Conservation (phyloP, 2,113 vertebrate species). For the Lophius piscatorius region DNA sequence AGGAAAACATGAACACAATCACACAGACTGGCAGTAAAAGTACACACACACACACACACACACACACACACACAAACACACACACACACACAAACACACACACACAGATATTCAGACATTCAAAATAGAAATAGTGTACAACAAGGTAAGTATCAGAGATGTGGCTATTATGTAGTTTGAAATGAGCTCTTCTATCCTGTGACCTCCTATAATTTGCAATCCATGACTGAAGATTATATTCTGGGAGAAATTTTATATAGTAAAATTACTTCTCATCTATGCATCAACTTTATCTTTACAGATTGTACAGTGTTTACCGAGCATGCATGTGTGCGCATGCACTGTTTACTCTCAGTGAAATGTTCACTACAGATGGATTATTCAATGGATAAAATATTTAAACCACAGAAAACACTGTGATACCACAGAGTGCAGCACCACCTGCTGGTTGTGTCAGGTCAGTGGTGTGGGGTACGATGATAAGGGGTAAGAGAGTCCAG, state of each 20-base stretch:
- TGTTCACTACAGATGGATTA: constrained; percentile 7
- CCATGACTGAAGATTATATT: no score
- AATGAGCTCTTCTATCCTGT: no score
- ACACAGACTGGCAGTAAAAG: constrained; percentile 44
- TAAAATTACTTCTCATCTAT: constrained; percentile 55
- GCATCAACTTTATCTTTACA: constrained; percentile 35
- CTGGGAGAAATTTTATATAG: no score
- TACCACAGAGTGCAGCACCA: constrained; percentile 78
- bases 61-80: no score
- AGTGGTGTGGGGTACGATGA: constrained; percentile 26
- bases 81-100: no score
- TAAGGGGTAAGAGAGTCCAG: no score
- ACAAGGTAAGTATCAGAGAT: no score
- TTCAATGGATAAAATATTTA: constrained; percentile 31
- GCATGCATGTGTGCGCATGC: no score
- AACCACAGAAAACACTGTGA: constrained; percentile 31
- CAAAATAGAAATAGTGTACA: no score
- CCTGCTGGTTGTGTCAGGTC: constrained; percentile 69
- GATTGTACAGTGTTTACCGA: constrained; percentile 3
- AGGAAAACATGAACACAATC: constrained; percentile 72
- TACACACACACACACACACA: constrained; percentile 7
- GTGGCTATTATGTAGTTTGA: no score
- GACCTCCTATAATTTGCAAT: no score
- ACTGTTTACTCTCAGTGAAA: constrained; percentile 1
- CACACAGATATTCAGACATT: no score